Conservation (phyloP, 92 coral and sea anemone species). For the Zoanthus gigantus region DNA sequence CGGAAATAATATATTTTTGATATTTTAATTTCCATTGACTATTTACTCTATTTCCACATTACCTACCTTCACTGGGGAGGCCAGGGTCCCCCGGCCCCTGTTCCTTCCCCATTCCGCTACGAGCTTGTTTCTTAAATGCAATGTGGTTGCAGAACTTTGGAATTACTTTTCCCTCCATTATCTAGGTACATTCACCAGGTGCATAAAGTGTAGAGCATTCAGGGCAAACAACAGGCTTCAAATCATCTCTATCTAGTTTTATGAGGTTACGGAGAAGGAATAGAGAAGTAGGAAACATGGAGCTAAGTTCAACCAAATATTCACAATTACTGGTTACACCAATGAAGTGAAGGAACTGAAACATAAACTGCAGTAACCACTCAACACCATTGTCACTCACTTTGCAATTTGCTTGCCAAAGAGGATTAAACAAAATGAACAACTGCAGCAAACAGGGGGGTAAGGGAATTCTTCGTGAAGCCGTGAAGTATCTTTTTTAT, state of each 20-base stretch:
- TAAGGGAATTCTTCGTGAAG: too few relatives aligned
- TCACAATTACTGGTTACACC: constrained; percentile 47
- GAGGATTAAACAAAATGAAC: constrained; percentile 61
- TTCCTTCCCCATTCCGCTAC: too few relatives aligned
- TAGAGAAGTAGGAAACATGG: constrained; percentile 63
- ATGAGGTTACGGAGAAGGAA: constrained; percentile 56
- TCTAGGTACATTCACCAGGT: constrained; percentile 53
- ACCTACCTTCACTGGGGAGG: too few relatives aligned
- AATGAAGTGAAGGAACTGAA: constrained; percentile 61
- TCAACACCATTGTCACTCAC: constrained; percentile 72
- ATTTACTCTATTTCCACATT: too few relatives aligned
- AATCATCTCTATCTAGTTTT: constrained; percentile 54
- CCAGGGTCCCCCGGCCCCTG: too few relatives aligned
- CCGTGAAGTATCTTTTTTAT: too few relatives aligned
- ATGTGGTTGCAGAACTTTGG: constrained; percentile 31
- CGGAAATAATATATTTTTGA: too few relatives aligned
- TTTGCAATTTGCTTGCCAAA: constrained; percentile 70
- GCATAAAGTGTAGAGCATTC: constrained; percentile 52
- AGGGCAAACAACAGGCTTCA: constrained; percentile 67
- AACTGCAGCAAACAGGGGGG: constrained; percentile 51
- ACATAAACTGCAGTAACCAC: constrained; percentile 65
- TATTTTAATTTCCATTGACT: too few relatives aligned
- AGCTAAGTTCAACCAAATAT: constrained; percentile 47
- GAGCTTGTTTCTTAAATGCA: constrained; percentile 37
- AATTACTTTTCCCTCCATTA: constrained; percentile 32